Base-by-base conservation (phyloP, 2,888 invertebrate species). In the Terebella lapidaria region DNA sequence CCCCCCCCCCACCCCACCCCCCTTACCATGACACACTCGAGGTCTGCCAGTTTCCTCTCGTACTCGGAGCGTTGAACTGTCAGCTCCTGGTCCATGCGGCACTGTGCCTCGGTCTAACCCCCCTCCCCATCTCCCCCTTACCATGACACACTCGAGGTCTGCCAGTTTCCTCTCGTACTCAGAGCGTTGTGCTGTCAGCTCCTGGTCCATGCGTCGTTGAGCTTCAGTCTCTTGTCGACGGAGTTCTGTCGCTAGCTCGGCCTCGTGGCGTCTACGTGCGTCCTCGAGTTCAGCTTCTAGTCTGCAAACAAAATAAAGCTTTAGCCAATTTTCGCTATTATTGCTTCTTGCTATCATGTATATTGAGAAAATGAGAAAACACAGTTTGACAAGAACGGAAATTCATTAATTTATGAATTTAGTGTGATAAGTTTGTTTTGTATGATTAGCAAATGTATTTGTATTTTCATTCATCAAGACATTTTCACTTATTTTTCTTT, bases 211-310 rank as follows among this genome's bases (percentile, higher is more conserved):
- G 56, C 68, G 65, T 56, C 72, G 71, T 52, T 61, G 60, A 53
- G 71, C 61, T 60, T 74, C 73, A 53, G 68, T 69, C 57, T 73
- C 67, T n/a, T 72, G 74, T 27, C 60, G 59, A 22, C 62, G 56
- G 46, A 69, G 63, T 0, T 71, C 73, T 59, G 71, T 70, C 57
- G 72, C 72, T 55, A 75, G 60, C 61, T 74, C 73, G 15, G 64
- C 66, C 60, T 74, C 73, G 24, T 74, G 63, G 52, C 74, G 74
- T 61, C 45, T 35, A n/a, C 30, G 51, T 3, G 52, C 15, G 27
- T 28, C 51, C 22, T 22, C 26, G 2, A 56, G 3, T 20, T 54
- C 47, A 15, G 26, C 28, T 2, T 25, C 49, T 22, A 49, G 24
- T 22, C 49, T 49, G 49, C 10, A 35, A 18, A n/a, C n/a, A n/a